Base-by-base conservation (phyloP, 2,888 invertebrate genomes). In the Melanchra persicariae region DNA sequence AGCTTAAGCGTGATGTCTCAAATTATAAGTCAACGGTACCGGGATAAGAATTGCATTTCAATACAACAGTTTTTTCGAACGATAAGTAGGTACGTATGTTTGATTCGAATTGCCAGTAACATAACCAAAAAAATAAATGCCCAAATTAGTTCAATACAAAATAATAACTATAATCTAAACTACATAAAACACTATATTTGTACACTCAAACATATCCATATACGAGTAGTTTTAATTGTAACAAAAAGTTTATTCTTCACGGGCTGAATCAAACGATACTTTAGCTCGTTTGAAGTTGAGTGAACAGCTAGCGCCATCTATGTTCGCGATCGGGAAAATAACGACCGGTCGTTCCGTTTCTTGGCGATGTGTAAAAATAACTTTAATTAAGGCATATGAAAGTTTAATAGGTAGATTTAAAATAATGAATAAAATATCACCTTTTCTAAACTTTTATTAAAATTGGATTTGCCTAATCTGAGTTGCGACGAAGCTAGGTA, bases 261-360 rank as follows among this genome's bases (percentile, higher is more conserved):
- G 22, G 0, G 8, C 43, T 37, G 26, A 17, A 19, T 51, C 24
- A 37, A 62, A 45, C 30, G 9, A 40, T 45, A 51, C 47, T 22
- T 54, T 52, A 34, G 60, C 40, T 17, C 22, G 34, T 30, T 0
- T 9, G 15, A 40, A 34, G 34, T 43, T 37, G 9, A 37, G 24
- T 37, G 15, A 47, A 79, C 83, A 54, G 26, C 78, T 82, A 84
- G 17, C 89, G 90, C 89, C 91, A 91, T 90, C 91, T 91, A 76
- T 76, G 83, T 66, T 82, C n/a, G 49, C 62, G 64, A 64, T 79
- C 66, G 72, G 67, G 63, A 47, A 65, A 84, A 82, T 73, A 70
- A 66, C 58, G 17, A 43, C 8, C 43, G 24, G 24, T 66, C 37
- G 2, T 3, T 30, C 3, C 0, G 22, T 64, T 19, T 7, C 1